phyloP scores from a whole-genome alignment of 2,113 vertebrate genomes.

The Meriones unguiculatus region DNA sequence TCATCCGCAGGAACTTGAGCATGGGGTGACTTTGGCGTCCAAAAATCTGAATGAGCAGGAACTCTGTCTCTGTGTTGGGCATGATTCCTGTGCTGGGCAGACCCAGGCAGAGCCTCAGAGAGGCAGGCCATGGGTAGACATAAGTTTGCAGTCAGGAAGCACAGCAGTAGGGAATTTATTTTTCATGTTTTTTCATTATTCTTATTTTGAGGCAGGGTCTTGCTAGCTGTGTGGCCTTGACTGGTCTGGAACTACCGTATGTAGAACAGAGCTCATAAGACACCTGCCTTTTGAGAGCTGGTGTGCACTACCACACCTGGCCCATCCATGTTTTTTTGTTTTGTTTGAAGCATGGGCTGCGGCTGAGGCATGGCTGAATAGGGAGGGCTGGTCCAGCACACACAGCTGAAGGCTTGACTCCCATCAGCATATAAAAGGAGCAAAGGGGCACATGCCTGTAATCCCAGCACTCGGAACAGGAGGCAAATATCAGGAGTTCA shows the following conservation, averaged over 20 bases:
- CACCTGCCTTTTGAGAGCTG: not conserved
- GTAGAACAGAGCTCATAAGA: not conserved
- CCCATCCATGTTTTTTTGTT: not conserved
- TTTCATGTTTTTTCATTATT: not conserved
- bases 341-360: not conserved
- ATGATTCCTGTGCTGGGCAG: constrained; percentile 87
- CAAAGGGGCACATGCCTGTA: not conserved
- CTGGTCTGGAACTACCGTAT: not conserved
- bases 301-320: not conserved
- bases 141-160: not conserved
- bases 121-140: not conserved
- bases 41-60: constrained; percentile 92
- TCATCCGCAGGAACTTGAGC: constrained; percentile 91
- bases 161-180: not conserved
- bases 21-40: constrained; percentile 91
- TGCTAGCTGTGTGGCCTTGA: not conserved
- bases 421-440: not conserved
- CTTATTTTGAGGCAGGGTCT: not conserved
- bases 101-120: not conserved
- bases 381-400: not conserved
- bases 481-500: not conserved
- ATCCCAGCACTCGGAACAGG: not conserved
- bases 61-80: constrained; percentile 91
- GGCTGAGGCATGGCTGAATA: not conserved
- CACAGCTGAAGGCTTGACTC: not conserved